Evolutionary conservation across 2,113 vertebrate genomes (phyloP), one percentile per base, ranked within the genome.

Genomic region (Tyto alba): DNA sequence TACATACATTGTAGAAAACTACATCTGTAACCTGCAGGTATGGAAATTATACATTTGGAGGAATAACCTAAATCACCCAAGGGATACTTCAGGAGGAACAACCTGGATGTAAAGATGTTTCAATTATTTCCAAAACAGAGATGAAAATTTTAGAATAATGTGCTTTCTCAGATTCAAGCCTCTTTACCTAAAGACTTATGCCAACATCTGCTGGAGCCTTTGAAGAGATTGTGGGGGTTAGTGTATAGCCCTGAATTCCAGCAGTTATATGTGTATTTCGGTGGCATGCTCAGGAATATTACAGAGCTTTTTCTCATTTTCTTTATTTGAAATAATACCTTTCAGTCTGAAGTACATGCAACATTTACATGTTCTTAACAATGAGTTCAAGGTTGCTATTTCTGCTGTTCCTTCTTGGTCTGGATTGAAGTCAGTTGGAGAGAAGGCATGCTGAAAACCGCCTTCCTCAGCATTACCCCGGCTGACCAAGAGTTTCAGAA

Each of bases 261-360:
- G 19, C 14, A 63, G 16, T 20, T 38, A 27, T 13, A 9, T 21
- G 5, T 66, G 9, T 21, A 30, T 67, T 76, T 34, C 71, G 53
- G 0, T 41, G 56, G 10, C 16, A 45, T 57, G 2, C 6, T 20
- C 0, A 1, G 21, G 9, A 72, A 40, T 6, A 30, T 9, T 12
- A 16, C 2, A 36, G 7, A 10, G 3, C 2, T 43, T 77, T 34
- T 34, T 43, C 8, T 71, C 7, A 20, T 82, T 41, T 50, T 85
- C 17, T 38, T 75, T 52, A 34, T 71, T 36, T 79, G 40, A 43
- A 59, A 47, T 52, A 66, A 30, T 34, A 36, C 7, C 4, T 50
- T 50, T 71, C 36, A 47, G 6, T 13, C 22, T 20, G 29, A 72
- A 32, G 16, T 15, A 7, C 34, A n/a, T 1, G 4, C 21, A 62